A percentile compares a stretch with the other conserved stretches of the same genome.
These are phyloP conservation scores for Cataglyphis rosenhaueri DNA, from an alignment of 2,888 invertebrate genomes.

Conservation along the genomic window DNA sequence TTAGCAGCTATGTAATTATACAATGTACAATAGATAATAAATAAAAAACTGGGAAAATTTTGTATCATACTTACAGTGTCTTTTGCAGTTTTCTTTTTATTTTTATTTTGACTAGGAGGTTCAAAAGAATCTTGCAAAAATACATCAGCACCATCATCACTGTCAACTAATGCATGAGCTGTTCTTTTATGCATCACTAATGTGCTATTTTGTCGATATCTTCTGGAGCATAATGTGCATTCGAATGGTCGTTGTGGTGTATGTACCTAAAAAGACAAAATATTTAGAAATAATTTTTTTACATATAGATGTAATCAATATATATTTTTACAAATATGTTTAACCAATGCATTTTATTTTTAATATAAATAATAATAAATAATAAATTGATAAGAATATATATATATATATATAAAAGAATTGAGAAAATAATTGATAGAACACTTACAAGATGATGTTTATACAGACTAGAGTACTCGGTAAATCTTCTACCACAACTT, in stretches of 20 bases:
- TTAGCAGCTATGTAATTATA: background rate
- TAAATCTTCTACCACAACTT: conserved; percentile 89
- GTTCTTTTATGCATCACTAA: conserved; percentile 88
- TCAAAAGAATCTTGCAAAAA: conserved; percentile 69
- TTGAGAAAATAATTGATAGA: background rate
- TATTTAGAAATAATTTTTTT: background rate
- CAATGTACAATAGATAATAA: background rate
- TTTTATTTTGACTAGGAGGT: conserved; percentile 58
- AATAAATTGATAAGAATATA: background rate
- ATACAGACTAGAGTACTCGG: conserved; percentile 90
- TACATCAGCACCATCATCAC: conserved; percentile 84
- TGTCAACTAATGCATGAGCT: conserved; percentile 86
- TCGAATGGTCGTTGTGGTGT: conserved; percentile 87
- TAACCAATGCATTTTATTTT: background rate
- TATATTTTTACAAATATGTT: background rate
- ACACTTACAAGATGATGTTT: conserved; percentile 87
- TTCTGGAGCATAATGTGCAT: conserved; percentile 88
- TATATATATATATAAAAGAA: background rate
- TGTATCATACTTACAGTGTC: conserved; percentile 61
- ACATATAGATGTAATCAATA: too few species aligned
- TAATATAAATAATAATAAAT: background rate
- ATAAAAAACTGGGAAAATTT: background rate
- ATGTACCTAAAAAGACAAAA: conserved; percentile 84
- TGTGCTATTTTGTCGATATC: conserved; percentile 88
- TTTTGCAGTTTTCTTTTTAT: conserved; percentile 57